These are phyloP conservation scores for Spilosoma lubricipeda DNA, from an alignment of 2,888 invertebrate genomes.

Conservation along the genomic window DNA sequence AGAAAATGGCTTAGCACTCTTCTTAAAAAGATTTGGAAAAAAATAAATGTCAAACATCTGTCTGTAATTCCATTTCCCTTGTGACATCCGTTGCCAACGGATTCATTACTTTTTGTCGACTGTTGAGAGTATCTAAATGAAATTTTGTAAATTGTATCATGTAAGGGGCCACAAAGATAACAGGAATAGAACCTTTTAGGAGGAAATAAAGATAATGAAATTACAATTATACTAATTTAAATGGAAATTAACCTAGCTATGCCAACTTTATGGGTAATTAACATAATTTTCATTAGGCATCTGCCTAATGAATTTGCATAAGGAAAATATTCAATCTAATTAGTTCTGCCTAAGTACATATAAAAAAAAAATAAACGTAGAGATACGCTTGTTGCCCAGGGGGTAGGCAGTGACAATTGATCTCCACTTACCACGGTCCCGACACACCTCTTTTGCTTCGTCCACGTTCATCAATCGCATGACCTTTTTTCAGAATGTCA, in stretches of 20 bases:
- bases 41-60: conserved; percentile 2
- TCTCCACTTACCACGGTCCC: too few relatives aligned
- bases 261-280: neutral
- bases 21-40: neutral
- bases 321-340: too few relatives aligned
- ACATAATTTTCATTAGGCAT: neutral
- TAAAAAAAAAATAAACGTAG: too few relatives aligned
- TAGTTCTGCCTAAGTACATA: too few relatives aligned
- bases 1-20: neutral
- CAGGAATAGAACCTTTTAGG: conserved; percentile 11
- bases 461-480: too few relatives aligned
- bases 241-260: neutral
- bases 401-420: too few relatives aligned
- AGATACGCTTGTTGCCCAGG: too few relatives aligned
- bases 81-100: conserved; percentile 9
- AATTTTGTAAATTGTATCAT: conserved; percentile 29
- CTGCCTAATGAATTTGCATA: too few relatives aligned
- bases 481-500: too few relatives aligned
- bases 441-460: too few relatives aligned
- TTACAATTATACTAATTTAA: neutral
- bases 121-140: conserved; percentile 11
- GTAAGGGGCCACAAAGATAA: conserved; percentile 28
- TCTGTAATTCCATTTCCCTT: conserved; percentile 18
- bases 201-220: neutral
- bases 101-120: conserved; percentile 19